These are phyloP conservation scores for Actenoides lindsayi DNA, from an alignment of 2,113 vertebrate species.

Conservation along the genomic window DNA sequence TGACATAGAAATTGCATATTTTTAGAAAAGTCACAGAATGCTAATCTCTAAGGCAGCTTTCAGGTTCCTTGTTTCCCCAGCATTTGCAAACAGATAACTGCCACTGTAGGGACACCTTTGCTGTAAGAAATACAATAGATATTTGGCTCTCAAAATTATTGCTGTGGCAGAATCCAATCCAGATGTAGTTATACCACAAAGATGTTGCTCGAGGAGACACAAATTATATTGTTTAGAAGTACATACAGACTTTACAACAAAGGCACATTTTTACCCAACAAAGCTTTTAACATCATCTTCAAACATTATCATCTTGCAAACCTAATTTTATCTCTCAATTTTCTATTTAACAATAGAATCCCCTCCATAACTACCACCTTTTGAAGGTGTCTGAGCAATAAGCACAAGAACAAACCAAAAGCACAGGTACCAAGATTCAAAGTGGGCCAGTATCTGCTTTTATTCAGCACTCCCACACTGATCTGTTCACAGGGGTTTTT, in stretches of 20 bases:
- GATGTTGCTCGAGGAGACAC: not conserved
- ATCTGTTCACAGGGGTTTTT: not conserved
- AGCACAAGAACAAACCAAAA: not conserved
- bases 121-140: not conserved
- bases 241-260: not conserved
- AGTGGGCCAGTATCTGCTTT: not conserved
- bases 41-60: not conserved
- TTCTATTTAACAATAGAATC: not conserved
- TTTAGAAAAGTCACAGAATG: not conserved
- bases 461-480: not conserved
- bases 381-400: not conserved
- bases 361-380: not conserved
- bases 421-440: not conserved
- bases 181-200: not conserved
- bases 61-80: not conserved
- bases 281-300: fast-evolving
- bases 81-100: not conserved
- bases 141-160: not conserved
- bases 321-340: not conserved
- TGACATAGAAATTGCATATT: not conserved
- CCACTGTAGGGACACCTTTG: not conserved
- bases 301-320: not conserved
- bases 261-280: fast-evolving
- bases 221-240: not conserved
- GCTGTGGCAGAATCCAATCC: not conserved